phyloP scores from a whole-genome alignment of 2,888 invertebrate genomes.

The Melanargia galathea region DNA sequence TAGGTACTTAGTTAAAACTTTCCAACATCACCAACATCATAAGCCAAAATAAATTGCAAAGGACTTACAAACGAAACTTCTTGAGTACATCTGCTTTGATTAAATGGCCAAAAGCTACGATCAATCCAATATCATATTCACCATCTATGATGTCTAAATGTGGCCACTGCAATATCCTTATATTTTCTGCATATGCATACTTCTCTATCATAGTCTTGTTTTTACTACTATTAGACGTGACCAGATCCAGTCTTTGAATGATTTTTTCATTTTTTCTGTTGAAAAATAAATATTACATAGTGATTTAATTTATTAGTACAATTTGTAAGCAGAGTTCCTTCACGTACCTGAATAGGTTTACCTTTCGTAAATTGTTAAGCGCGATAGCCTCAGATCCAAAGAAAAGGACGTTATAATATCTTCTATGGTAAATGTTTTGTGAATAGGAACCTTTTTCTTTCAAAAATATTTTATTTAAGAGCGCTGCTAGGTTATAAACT shows the following conservation, averaged over 20 bases:
- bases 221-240: conserved; percentile 84
- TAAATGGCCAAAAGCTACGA: conserved; percentile 96
- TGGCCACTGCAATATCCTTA: conserved; percentile 87
- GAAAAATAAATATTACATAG: conserved; percentile 14
- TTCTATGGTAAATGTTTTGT: conserved; percentile 47
- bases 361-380: conserved; percentile 85
- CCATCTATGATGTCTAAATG: conserved; percentile 60
- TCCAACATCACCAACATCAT: no score
- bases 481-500: conserved; percentile 57
- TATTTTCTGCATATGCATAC: conserved; percentile 84
- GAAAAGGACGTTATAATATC: conserved; percentile 82
- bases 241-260: conserved; percentile 85
- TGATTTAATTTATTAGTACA: neutral
- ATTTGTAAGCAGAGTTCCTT: conserved; percentile 16
- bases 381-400: conserved; percentile 94
- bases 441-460: conserved; percentile 49
- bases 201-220: conserved; percentile 84
- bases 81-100: conserved; percentile 89
- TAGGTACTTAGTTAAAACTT: no score
- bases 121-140: conserved; percentile 91
- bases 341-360: conserved; percentile 86
- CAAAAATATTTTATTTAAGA: conserved; percentile 47
- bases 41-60: neutral
- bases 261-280: conserved; percentile 76
- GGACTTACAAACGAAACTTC: conserved; percentile 90